Percentiles rank a stretch among this genome's conserved stretches.
Conservation (phyloP, 2,797 vertebrate genomes). For the Pelobates cultripes region DNA sequence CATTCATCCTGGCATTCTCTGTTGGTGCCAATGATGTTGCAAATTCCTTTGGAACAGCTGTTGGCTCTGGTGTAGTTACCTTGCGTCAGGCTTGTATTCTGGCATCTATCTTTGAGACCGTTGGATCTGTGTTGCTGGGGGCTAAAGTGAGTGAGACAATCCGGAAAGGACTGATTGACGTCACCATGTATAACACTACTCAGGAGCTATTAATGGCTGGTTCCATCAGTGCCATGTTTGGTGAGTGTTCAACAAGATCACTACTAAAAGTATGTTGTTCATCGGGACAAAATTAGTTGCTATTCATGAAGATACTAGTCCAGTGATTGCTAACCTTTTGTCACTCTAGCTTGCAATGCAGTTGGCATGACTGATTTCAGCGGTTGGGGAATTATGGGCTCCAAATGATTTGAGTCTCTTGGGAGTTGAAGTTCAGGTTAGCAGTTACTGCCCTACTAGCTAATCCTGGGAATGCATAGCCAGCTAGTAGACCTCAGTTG, state of each 20-base stretch:
- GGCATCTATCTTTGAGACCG: slow-evolving; percentile 91
- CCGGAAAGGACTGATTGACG: slow-evolving; percentile 91
- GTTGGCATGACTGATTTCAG: no score
- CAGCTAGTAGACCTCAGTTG: no score
- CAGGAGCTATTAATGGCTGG: slow-evolving; percentile 86
- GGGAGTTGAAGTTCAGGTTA: no score
- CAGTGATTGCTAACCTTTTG: no score
- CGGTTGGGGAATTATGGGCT: no score
- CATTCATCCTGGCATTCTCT: slow-evolving; percentile 93
- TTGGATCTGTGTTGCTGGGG: slow-evolving; percentile 93
- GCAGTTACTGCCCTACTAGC: no score
- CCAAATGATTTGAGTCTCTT: no score
- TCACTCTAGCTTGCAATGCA: no score
- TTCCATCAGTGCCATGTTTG: slow-evolving; percentile 91
- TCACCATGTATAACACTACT: slow-evolving; percentile 80
- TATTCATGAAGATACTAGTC: no score
- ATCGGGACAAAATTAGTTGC: no score
- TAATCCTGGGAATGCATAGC: no score
- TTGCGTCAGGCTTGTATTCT: slow-evolving; percentile 90
- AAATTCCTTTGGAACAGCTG: slow-evolving; percentile 96
- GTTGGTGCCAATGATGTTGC: slow-evolving; percentile 98
- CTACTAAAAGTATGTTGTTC: no score
- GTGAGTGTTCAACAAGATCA: slow-evolving; percentile 67
- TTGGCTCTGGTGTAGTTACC: slow-evolving; percentile 95
- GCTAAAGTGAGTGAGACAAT: slow-evolving; percentile 97